Base-by-base conservation (phyloP, 1,140 invertebrate species). In the Pogonomyrmex barbatus region DNA sequence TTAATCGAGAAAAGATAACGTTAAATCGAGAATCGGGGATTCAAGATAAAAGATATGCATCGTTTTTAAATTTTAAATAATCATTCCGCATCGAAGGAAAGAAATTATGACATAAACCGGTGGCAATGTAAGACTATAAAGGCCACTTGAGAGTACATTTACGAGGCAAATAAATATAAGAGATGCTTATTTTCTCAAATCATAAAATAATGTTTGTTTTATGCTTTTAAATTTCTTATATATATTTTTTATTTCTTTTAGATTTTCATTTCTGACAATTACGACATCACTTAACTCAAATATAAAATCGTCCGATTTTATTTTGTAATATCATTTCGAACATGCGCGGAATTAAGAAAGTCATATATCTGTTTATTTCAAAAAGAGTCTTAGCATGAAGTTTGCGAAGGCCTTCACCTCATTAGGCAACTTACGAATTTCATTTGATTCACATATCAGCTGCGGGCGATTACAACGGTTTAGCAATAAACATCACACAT, bases 321-420 rank as follows among this genome's bases (percentile, higher is more conserved):
- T 52, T 71, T 24, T 14, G 9, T 36, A 39, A 50, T 30, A 36
- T 54, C 4, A 0, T 2, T 24, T 70, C 9, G 12, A 54, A 4
- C 33, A 8, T 2, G 39, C 47, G 4, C 8, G 52, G 4, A 52
- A 52, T 71, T 71, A 33, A 14, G 45, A 52, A 52, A 47, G 39
- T 39, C 14, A 30, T 47, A 30, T 8, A 60, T 45, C 2, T 6
- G 2, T 33, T 39, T 42, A 36, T 58, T 30, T 30, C 14, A 47
- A 62, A 62, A 60, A 14, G 0, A 62, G 6, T 63, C 42, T n/a
- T 45, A 30, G 2, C 3, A 62, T 3, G 4, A 30, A 45, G 6
- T 76, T 42, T 5, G 2, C 30, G 4, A 47, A 47, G 42, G n/a
- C 58, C 75, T 78, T 78, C 75, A 78, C 75, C 58, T 78, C 75